These are phyloP conservation scores for Empis stercorea DNA, from an alignment of 2,888 invertebrate species.

Conservation along the genomic window DNA sequence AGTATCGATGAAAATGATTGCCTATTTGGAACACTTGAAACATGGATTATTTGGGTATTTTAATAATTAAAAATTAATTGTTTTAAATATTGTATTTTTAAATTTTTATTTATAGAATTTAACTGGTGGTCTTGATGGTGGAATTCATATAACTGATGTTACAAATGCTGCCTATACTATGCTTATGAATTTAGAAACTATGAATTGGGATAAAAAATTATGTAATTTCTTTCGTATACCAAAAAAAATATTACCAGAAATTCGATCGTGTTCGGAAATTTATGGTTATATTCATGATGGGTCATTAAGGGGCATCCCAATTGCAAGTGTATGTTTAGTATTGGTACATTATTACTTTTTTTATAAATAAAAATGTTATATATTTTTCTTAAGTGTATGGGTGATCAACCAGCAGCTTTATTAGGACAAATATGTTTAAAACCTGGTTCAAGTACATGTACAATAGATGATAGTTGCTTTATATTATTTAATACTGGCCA, in stretches of 20 bases:
- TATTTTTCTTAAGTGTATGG: constrained; percentile 54
- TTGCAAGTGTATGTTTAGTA: constrained; percentile 72
- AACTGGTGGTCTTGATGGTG: constrained; percentile 45
- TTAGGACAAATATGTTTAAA: constrained; percentile 84
- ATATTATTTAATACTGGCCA: constrained; percentile 85
- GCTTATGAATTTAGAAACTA: constrained; percentile 82
- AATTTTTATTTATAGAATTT: constrained; percentile 38
- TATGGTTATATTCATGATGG: constrained; percentile 70
- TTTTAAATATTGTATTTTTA: constrained; percentile 8
- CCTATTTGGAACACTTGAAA: constrained; percentile 81
- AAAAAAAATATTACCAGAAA: constrained; percentile 69
- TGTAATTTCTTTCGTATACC: constrained; percentile 84
- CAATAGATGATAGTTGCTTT: constrained; percentile 93
- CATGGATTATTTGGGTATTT: constrained; percentile 86
- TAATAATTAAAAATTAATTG: not conserved
- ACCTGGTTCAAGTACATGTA: constrained; percentile 84
- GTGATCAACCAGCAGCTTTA: constrained; percentile 91
- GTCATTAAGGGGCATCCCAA: constrained; percentile 64
- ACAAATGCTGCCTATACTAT: constrained; percentile 95
- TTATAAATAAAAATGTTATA: not conserved
- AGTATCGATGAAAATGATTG: constrained; percentile 58
- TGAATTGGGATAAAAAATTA: constrained; percentile 80
- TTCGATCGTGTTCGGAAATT: constrained; percentile 81
- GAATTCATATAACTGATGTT: constrained; percentile 83
- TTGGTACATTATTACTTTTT: too few relatives aligned